A percentile compares a stretch with the other conserved stretches of the same genome.
These are phyloP conservation scores for Deilephila porcellus DNA, from an alignment of 2,888 invertebrate species.

Conservation along the genomic window DNA sequence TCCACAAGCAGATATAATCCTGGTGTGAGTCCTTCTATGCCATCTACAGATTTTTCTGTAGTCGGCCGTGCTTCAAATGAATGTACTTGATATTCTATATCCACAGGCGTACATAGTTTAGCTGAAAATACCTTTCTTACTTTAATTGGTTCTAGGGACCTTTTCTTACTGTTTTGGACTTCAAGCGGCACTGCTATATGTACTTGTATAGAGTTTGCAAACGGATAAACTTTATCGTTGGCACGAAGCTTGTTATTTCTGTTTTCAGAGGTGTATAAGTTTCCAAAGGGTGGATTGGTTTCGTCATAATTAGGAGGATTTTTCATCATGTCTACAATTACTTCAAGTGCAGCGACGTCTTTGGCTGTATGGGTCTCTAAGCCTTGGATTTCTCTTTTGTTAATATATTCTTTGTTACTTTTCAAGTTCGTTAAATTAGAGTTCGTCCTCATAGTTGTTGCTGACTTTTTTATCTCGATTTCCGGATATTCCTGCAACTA, in stretches of 20 bases:
- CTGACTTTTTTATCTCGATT: no score
- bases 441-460: neutral
- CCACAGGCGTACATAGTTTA: constrained; percentile 66
- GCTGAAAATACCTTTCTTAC: constrained; percentile 68
- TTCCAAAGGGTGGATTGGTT: constrained; percentile 19
- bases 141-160: constrained; percentile 53
- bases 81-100: constrained; percentile 69
- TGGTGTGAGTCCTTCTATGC: constrained; percentile 46
- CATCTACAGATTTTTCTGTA: constrained; percentile 31
- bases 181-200: constrained; percentile 65
- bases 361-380: constrained; percentile 59
- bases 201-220: constrained; percentile 64
- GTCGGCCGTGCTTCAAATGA: constrained; percentile 51
- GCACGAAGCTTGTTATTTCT: constrained; percentile 30
- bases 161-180: constrained; percentile 48
- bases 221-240: constrained; percentile 27
- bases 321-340: constrained; percentile 65
- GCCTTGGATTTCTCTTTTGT: constrained; percentile 46
- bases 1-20: constrained; percentile 65
- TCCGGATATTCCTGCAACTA: neutral
- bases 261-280: neutral
- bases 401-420: constrained; percentile 22
- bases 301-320: constrained; percentile 49
- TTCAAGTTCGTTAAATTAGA: neutral
- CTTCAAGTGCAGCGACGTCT: constrained; percentile 67